Percentiles rank a stretch among this genome's conserved stretches.
Conservation (phyloP, 2,888 invertebrate species). For the Drosophila recens region DNA sequence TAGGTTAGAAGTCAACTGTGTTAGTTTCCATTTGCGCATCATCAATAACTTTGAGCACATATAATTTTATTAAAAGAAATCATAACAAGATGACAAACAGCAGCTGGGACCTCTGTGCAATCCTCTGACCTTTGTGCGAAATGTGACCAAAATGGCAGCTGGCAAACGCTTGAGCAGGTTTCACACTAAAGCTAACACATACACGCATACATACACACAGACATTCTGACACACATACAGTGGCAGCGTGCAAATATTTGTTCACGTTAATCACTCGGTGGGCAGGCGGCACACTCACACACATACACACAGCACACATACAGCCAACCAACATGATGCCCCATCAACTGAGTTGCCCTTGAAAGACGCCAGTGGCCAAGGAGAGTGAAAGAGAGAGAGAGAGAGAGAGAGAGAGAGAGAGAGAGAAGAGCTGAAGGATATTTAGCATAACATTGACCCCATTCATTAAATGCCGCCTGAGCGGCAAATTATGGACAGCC, state of each 20-base stretch:
- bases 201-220: constrained; percentile 12
- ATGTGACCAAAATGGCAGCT: constrained; percentile 59
- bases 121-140: constrained; percentile 67
- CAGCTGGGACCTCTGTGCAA: constrained; percentile 10
- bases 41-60: constrained; percentile 16
- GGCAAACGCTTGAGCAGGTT: constrained; percentile 52
- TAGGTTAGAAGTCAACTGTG: constrained; percentile 9
- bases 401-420: background rate
- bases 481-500: constrained; percentile 45
- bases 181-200: constrained; percentile 52
- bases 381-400: background rate
- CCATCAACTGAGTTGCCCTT: constrained; percentile 13
- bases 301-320: constrained; percentile 8
- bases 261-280: constrained; percentile 71
- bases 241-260: constrained; percentile 64
- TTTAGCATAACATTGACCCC: constrained; percentile 71
- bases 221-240: background rate
- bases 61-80: constrained; percentile 23
- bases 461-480: constrained; percentile 55
- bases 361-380: constrained; percentile 1
- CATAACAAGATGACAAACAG: constrained; percentile 25
- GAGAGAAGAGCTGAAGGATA: constrained; percentile 18
- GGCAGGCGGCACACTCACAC: constrained; percentile 27
- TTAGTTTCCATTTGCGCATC: constrained; percentile 16
- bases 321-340: background rate